phyloP scores from a whole-genome alignment of 2,113 vertebrate species.

The Penelope pileata region DNA sequence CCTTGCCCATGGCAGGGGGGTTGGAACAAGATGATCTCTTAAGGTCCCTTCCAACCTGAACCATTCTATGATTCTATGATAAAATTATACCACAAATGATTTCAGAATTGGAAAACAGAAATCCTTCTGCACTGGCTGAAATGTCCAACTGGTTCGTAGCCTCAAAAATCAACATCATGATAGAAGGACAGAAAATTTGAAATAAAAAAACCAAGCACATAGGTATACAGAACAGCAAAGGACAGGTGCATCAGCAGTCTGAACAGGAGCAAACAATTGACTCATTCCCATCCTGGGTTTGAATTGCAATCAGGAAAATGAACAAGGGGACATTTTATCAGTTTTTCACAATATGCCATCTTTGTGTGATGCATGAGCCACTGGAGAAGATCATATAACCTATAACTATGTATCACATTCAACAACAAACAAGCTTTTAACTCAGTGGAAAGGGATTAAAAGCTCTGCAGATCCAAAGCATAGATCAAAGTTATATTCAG shows the following conservation, averaged over 20 bases:
- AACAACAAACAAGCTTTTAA: constrained; percentile 46
- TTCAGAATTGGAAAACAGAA: not conserved
- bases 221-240: not conserved
- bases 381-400: constrained; percentile 26
- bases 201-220: not conserved
- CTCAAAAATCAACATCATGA: not conserved
- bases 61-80: no score
- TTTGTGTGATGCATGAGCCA: not conserved
- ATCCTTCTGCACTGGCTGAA: not conserved
- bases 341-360: not conserved
- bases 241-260: not conserved
- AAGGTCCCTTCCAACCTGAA: no score
- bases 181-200: constrained; percentile 5
- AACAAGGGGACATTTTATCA: constrained; percentile 49
- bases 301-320: not conserved
- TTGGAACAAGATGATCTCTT: no score
- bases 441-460: constrained; percentile 31
- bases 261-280: not conserved
- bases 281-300: not conserved
- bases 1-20: no score
- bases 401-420: constrained; percentile 1
- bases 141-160: not conserved
- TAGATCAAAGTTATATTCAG: constrained; percentile 41
- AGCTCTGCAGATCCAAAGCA: not conserved
- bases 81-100: not conserved